Percentiles rank a stretch among this genome's conserved stretches.
Evolutionary conservation across 2,888 invertebrate species (phyloP).

Genomic region (Drosophila nr. perissopoda): DNA sequence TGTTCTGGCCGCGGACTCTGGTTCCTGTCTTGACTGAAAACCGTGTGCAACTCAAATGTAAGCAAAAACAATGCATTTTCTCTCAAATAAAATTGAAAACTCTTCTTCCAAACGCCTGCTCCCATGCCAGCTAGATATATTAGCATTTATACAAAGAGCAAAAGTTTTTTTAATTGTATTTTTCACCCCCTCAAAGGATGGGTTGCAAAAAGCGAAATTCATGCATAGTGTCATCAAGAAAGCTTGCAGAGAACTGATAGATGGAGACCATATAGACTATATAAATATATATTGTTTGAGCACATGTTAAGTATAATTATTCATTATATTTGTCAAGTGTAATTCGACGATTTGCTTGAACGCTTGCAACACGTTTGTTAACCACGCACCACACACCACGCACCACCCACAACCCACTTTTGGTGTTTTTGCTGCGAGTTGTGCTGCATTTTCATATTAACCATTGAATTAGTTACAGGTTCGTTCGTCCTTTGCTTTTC

Average conservation of each 20-base stretch:
- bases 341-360: not conserved
- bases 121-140: not conserved
- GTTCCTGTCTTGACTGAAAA: slow-evolving; percentile 23
- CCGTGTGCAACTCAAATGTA: not conserved
- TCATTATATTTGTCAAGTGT: not conserved
- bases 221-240: too few species aligned
- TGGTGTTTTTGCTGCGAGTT: not conserved
- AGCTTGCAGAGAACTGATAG: too few species aligned
- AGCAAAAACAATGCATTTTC: not conserved
- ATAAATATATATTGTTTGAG: not conserved
- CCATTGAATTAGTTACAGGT: slow-evolving; percentile 58
- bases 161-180: too few species aligned
- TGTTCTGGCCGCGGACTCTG: slow-evolving; percentile 2
- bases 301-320: not conserved
- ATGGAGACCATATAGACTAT: not conserved
- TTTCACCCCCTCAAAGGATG: too few species aligned
- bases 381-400: too few species aligned
- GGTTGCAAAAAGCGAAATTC: too few species aligned
- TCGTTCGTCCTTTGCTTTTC: slow-evolving; percentile 18
- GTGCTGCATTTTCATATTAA: slow-evolving; percentile 56
- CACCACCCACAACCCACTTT: not conserved
- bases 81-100: not conserved
- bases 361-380: not conserved
- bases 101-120: not conserved
- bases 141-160: not conserved